Evolutionary conservation across 2,888 invertebrate genomes (phyloP).

Genomic region (Lasius platythorax): DNA sequence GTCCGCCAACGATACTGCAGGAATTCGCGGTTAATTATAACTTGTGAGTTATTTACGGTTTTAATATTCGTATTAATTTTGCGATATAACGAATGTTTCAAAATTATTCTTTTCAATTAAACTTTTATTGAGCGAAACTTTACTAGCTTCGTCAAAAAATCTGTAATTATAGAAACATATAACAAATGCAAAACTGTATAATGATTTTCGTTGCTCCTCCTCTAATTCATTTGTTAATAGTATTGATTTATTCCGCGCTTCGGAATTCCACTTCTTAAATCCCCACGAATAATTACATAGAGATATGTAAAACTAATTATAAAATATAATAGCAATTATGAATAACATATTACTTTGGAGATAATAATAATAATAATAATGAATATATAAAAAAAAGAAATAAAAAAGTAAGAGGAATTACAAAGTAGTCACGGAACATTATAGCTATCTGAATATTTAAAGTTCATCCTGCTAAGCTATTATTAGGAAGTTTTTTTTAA

Average conservation of each 20-base stretch:
- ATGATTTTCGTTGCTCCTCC: neutral
- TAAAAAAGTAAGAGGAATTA: neutral
- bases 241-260: neutral
- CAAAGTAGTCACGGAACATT: neutral
- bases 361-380: neutral
- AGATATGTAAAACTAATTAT: neutral
- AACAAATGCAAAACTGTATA: neutral
- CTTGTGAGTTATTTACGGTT: conserved; percentile 21
- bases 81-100: neutral
- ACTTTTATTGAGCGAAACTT: neutral
- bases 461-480: neutral
- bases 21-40: conserved; percentile 41
- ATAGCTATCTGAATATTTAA: neutral
- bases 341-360: neutral
- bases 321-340: neutral
- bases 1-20: conserved; percentile 28
- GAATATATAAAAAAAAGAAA: neutral
- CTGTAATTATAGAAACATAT: neutral
- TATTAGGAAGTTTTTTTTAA: neutral
- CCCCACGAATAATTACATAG: neutral
- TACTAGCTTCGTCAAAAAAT: neutral
- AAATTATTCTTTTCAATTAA: neutral
- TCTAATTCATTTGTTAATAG: neutral
- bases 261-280: neutral
- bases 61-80: conserved; percentile 27